Conservation (phyloP, 1,140 invertebrate genomes). For the Rhopalosiphum maidis region DNA sequence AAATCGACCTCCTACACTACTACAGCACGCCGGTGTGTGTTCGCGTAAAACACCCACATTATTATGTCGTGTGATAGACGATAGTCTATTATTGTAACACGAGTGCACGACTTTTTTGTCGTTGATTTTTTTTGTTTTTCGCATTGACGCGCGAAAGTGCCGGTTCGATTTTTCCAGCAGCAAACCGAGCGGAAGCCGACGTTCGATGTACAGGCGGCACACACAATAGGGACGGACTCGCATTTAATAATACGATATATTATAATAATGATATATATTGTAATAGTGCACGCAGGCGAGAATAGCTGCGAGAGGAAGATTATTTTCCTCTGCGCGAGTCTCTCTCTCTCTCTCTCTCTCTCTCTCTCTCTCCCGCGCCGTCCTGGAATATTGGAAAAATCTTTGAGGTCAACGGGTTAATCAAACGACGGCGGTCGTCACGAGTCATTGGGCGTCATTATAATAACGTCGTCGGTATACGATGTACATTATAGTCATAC, state of each 20-base stretch:
- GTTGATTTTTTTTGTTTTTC: not conserved
- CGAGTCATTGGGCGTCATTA: conserved; percentile 18
- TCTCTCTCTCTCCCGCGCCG: too few relatives aligned
- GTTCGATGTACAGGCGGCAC: not conserved
- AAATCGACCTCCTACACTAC: not conserved
- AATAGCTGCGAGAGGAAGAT: not conserved
- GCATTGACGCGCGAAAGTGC: not conserved
- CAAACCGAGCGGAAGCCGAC: not conserved
- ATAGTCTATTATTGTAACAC: too few relatives aligned
- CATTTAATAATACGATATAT: not conserved
- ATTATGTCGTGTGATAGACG: not conserved
- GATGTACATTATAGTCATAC: not conserved
- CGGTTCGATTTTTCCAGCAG: not conserved
- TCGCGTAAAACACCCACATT: not conserved
- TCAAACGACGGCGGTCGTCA: conserved; percentile 22
- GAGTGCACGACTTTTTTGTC: not conserved
- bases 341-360: too few relatives aligned
- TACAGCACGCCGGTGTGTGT: not conserved
- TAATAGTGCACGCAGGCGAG: not conserved
- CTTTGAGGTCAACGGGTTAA: conserved; percentile 35
- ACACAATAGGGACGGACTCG: not conserved
- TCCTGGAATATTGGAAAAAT: conserved; percentile 24
- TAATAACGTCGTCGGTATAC: not conserved
- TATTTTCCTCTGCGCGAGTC: not conserved
- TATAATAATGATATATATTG: not conserved